Conservation (phyloP, 2,888 invertebrate genomes). For the Ischnura elegans region DNA sequence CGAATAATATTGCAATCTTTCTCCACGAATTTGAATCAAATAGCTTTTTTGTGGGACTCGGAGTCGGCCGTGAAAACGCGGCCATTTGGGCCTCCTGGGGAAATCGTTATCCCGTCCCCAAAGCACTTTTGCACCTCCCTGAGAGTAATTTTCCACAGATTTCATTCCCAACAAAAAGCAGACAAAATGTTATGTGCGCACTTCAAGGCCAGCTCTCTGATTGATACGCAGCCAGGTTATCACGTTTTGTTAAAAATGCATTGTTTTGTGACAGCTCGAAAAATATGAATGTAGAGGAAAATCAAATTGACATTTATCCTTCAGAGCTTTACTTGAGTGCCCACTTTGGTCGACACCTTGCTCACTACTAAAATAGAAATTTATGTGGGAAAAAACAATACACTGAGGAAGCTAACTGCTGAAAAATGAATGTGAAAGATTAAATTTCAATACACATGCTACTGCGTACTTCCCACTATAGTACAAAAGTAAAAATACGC, state of each 20-base stretch:
- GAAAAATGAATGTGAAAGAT: too few species aligned
- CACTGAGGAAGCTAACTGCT: too few species aligned
- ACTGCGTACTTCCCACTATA: too few species aligned
- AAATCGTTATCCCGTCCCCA: background rate
- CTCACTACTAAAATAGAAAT: background rate
- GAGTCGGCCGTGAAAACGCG: background rate
- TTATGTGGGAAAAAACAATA: background rate
- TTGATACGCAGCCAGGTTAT: background rate
- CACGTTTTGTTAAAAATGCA: background rate
- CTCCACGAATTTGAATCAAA: background rate
- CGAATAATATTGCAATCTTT: slow-evolving; percentile 27
- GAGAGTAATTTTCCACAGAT: background rate
- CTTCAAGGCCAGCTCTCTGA: background rate
- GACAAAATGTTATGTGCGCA: background rate
- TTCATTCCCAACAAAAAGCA: background rate
- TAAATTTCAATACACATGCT: too few species aligned
- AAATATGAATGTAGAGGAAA: background rate
- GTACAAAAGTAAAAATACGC: too few species aligned
- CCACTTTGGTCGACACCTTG: too few species aligned
- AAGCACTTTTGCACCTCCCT: background rate
- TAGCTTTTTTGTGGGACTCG: background rate
- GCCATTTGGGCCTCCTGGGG: background rate
- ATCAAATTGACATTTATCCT: background rate
- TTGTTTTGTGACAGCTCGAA: background rate
- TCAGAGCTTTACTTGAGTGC: background rate